These are phyloP conservation scores for Aplocera efformata DNA, from an alignment of 2,888 invertebrate species.

Conservation along the genomic window DNA sequence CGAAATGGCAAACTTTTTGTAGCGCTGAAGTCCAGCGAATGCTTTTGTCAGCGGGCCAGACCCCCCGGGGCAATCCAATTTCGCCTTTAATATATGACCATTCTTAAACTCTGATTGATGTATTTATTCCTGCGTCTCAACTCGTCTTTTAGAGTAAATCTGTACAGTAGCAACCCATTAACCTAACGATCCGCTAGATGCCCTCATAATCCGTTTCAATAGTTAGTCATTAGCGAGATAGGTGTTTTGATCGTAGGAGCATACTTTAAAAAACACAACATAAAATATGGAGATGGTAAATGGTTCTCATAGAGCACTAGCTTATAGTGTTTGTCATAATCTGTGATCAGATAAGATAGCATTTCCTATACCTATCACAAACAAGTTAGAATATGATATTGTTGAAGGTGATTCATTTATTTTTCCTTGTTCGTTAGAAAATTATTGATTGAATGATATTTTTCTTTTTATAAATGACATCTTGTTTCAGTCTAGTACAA, in stretches of 20 bases:
- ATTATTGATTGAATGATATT: background rate
- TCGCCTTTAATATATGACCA: slow-evolving; percentile 46
- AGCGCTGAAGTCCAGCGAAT: slow-evolving; percentile 42
- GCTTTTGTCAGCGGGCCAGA: slow-evolving; percentile 54
- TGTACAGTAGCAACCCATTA: slow-evolving; percentile 32
- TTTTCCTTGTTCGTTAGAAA: background rate
- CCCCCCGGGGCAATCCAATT: slow-evolving; percentile 65
- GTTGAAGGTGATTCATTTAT: background rate
- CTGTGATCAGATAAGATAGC: slow-evolving; percentile 19
- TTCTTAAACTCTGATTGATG: slow-evolving; percentile 34
- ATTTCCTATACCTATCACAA: slow-evolving; percentile 17
- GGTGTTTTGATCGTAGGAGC: slow-evolving; percentile 26
- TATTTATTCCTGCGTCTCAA: slow-evolving; percentile 22
- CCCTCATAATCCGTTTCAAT: slow-evolving; percentile 33
- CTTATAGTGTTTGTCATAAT: slow-evolving; percentile 13
- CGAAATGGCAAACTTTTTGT: slow-evolving; percentile 43
- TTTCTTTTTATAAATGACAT: too few species aligned
- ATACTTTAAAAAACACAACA: slow-evolving; percentile 16
- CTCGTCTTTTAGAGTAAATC: slow-evolving; percentile 17
- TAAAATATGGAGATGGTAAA: slow-evolving; percentile 15
- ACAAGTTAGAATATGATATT: slow-evolving; percentile 11
- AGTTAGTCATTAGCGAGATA: slow-evolving; percentile 37
- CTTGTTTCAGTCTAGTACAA: too few species aligned
- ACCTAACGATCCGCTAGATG: slow-evolving; percentile 28
- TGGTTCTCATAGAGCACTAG: slow-evolving; percentile 13